Conservation (phyloP, 2,113 vertebrate genomes). For the Psittacara wagleri region DNA sequence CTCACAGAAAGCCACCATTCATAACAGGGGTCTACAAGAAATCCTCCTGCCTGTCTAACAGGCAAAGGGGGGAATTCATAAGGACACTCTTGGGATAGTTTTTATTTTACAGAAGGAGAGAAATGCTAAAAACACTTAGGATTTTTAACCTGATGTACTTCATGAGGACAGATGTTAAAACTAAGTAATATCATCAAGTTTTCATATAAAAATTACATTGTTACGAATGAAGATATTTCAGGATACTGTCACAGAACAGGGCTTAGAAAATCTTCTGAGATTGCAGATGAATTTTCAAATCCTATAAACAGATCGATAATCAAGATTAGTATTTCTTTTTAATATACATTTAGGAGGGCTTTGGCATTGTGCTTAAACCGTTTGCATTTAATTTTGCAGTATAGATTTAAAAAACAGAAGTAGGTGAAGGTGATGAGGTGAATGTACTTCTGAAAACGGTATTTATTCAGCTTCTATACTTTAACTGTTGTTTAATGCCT, state of each 20-base stretch:
- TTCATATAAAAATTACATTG: background rate
- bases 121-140: background rate
- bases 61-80: background rate
- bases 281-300: background rate
- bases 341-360: background rate
- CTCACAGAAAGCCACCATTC: background rate
- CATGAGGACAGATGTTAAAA: background rate
- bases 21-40: background rate
- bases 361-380: background rate
- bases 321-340: background rate
- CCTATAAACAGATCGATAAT: background rate
- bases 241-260: background rate
- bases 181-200: background rate
- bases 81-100: background rate
- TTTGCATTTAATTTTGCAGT: background rate
- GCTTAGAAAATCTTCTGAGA: background rate
- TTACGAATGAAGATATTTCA: background rate
- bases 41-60: background rate
- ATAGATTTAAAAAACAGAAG: background rate
- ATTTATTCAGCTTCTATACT: background rate
- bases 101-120: background rate
- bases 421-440: background rate
- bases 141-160: background rate
- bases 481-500: background rate
- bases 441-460: background rate